Base-by-base conservation (phyloP, 2,797 vertebrate genomes). In the Clarias platycephalus region DNA sequence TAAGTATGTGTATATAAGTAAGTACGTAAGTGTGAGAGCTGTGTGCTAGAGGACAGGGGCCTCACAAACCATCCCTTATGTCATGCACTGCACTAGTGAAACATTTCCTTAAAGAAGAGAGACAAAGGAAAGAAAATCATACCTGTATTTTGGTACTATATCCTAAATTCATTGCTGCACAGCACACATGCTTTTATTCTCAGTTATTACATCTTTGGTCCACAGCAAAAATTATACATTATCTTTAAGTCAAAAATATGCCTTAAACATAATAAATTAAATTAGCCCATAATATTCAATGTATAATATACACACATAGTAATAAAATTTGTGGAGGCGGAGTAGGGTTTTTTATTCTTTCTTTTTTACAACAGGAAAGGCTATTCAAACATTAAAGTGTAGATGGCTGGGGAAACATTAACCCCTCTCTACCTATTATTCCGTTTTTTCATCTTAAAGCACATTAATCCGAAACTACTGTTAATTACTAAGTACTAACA, bases 1-100 rank as follows among this genome's bases (percentile, higher is more conserved):
- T 81, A 85, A 82, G 74, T 87, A 84, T 18, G 67, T 20, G 60
- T 72, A 62, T 78, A 40, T 74, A 44, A 68, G 86, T 81, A 53
- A 1, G 24, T 62, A 78, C 67, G 12, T 66, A 49, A 40, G 13
- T 18, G 22, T 66, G 34, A 80, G 40, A n/a, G 49, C 24, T 57
- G 28, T 83, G 79, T 78, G 74, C 55, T 77, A 78, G 31, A 71
- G 57, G 75, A 34, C 20, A n/a, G 75, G 88, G 83, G 86, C 87
- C 90, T 22, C 34, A 53, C 62, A 40, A 57, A 26, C n/a, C 82
- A 26, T 83, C 81, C 9, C 20, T 75, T 31, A 75, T 53, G 37
- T 53, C 40, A 74, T 31, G 7, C 31, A 57, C 26, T 9, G 26
- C 22, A 62, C 63, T 16, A 64, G 57, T n/a, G 37, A 60, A 60